These are phyloP conservation scores for Tragelaphus oryx DNA, from an alignment of 2,797 vertebrate genomes.

Conservation along the genomic window DNA sequence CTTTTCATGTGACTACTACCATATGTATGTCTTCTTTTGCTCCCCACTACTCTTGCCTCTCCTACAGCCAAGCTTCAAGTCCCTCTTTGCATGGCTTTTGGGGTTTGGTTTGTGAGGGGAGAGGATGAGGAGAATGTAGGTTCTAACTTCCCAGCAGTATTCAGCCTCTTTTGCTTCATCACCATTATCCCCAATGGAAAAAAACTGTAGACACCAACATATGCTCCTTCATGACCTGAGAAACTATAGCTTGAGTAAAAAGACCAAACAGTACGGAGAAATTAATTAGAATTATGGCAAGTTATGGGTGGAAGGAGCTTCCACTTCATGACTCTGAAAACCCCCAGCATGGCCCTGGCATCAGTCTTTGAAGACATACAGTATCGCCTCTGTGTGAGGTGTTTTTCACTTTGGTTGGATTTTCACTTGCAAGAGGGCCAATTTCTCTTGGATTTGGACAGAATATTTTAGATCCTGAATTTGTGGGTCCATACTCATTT, in stretches of 20 bases:
- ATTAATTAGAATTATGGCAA: neutral
- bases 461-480: conserved; percentile 37
- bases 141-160: neutral
- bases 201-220: neutral
- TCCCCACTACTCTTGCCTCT: neutral
- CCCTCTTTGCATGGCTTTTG: neutral
- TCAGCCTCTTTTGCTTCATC: neutral
- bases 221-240: neutral
- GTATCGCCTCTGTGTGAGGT: neutral
- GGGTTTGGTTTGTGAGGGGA: neutral
- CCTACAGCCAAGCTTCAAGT: neutral
- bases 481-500: neutral
- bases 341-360: neutral
- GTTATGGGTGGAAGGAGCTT: neutral
- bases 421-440: conserved; percentile 35
- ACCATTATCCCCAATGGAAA: neutral
- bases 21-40: neutral
- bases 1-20: neutral
- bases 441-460: conserved; percentile 16
- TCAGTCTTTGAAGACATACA: neutral
- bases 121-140: neutral
- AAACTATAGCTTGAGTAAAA: neutral
- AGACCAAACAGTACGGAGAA: neutral
- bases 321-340: neutral
- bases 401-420: conserved; percentile 33